Evolutionary conservation across 2,113 vertebrate genomes (phyloP).

Genomic region (Leptobrachium leishanense): DNA sequence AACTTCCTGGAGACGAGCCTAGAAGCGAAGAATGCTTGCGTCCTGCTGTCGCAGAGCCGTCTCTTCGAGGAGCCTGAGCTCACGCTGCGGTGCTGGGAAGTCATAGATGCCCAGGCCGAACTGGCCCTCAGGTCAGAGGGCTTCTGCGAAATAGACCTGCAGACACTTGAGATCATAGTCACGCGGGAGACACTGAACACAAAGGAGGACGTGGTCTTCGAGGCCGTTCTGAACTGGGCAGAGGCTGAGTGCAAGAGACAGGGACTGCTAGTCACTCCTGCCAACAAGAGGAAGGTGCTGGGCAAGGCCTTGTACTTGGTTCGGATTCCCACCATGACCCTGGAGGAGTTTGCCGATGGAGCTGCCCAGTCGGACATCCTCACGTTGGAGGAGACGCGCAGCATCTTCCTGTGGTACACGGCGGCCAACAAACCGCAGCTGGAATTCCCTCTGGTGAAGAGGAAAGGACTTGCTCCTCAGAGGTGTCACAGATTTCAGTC

Average conservation of each 20-base stretch:
- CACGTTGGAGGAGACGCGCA: constrained; percentile 92
- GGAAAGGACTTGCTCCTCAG: constrained; percentile 82
- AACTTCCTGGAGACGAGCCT: constrained; percentile 93
- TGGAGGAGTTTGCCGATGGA: constrained; percentile 93
- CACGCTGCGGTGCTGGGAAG: constrained; percentile 95
- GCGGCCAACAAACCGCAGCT: constrained; percentile 86
- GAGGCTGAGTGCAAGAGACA: constrained; percentile 86
- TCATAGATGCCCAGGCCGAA: constrained; percentile 96
- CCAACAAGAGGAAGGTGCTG: constrained; percentile 80
- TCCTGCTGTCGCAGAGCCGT: constrained; percentile 94
- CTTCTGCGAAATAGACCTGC: constrained; percentile 90
- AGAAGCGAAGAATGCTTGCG: constrained; percentile 92
- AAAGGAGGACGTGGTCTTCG: constrained; percentile 89
- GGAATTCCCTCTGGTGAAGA: constrained; percentile 79
- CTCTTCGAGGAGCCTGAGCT: constrained; percentile 95
- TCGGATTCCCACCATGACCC: constrained; percentile 87
- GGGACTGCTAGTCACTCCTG: constrained; percentile 68
- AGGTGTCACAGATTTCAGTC: constrained; percentile 93
- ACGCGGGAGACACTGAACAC: constrained; percentile 88
- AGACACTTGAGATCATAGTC: constrained; percentile 89
- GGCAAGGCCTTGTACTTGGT: constrained; percentile 88
- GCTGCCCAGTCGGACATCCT: constrained; percentile 90
- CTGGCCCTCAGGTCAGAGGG: constrained; percentile 88
- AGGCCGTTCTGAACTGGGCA: constrained; percentile 88
- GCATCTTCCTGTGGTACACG: constrained; percentile 95